Percentiles rank a stretch among this genome's conserved stretches.
Conservation (phyloP, 2,113 vertebrate genomes). For the Hemibagrus wyckioides region DNA sequence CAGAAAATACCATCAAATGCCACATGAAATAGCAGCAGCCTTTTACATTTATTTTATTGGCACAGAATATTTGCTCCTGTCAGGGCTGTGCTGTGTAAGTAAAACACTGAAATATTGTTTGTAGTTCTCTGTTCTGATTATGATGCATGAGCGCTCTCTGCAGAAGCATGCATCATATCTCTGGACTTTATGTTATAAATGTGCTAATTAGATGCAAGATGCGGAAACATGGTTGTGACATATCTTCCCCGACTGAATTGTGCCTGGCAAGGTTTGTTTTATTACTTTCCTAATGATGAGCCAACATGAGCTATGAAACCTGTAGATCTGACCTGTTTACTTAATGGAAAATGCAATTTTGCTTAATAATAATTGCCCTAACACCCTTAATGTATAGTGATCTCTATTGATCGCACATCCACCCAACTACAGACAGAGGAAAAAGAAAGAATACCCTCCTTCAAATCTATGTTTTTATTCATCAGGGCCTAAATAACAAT, state of each 20-base stretch:
- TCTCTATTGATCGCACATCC: background rate
- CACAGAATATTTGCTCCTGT: background rate
- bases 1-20: background rate
- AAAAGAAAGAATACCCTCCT: background rate
- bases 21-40: background rate
- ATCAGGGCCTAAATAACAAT: background rate
- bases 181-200: conserved; percentile 42
- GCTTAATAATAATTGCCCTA: background rate
- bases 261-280: background rate
- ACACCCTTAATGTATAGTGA: background rate
- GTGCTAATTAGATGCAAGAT: background rate
- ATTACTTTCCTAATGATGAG: background rate
- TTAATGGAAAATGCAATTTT: background rate
- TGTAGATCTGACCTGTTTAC: background rate
- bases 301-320: background rate
- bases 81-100: background rate
- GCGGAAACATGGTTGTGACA: background rate
- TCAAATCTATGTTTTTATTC: background rate
- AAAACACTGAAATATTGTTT: conserved; percentile 19
- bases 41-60: conserved; percentile 7
- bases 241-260: background rate
- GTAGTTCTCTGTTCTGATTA: conserved; percentile 13
- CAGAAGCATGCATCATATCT: conserved; percentile 32
- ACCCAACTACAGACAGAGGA: background rate
- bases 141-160: conserved; percentile 33